Conservation (phyloP, 2,888 invertebrate genomes). For the Hirudinaria manillensis region DNA sequence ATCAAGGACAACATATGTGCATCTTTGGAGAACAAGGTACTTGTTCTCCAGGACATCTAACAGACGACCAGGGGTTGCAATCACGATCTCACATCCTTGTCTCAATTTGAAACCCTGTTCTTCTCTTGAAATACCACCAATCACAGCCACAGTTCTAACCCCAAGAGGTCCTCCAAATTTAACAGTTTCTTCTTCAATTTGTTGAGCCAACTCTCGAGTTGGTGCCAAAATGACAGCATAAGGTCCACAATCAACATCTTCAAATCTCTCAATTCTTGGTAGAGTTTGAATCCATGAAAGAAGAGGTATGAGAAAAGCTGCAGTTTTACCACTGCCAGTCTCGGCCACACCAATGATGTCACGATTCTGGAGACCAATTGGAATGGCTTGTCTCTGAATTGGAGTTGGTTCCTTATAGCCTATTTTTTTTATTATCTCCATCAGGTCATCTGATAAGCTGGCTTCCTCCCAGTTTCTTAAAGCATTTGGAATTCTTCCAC, state of each 20-base stretch:
- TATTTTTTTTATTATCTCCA: conserved; percentile 86
- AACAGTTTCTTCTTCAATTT: conserved; percentile 96
- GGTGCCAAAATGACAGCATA: conserved; percentile 98
- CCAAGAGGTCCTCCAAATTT: conserved; percentile 75
- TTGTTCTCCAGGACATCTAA: conserved; percentile 97
- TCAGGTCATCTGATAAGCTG: conserved; percentile 73
- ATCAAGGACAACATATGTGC: conserved; percentile 83
- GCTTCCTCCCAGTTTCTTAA: conserved; percentile 91
- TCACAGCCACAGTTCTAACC: conserved; percentile 52
- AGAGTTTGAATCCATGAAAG: conserved; percentile 95
- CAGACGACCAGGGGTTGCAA: conserved; percentile 97
- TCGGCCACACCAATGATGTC: conserved; percentile 98
- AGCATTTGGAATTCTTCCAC: conserved; percentile 92
- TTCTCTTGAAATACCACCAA: conserved; percentile 74
- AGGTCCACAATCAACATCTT: conserved; percentile 68
- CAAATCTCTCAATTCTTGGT: conserved; percentile 80
- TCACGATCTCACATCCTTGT: conserved; percentile 97
- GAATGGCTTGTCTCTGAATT: conserved; percentile 97
- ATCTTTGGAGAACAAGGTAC: conserved; percentile 89
- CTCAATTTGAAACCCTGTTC: conserved; percentile 94
- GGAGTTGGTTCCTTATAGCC: conserved; percentile 97
- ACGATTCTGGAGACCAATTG: conserved; percentile 72
- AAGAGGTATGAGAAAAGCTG: conserved; percentile 93
- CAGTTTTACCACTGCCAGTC: conserved; percentile 96
- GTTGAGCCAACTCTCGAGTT: conserved; percentile 97